Evolutionary conservation across 1,140 invertebrate genomes (phyloP).

Genomic region (Coenobita brevimanus): DNA sequence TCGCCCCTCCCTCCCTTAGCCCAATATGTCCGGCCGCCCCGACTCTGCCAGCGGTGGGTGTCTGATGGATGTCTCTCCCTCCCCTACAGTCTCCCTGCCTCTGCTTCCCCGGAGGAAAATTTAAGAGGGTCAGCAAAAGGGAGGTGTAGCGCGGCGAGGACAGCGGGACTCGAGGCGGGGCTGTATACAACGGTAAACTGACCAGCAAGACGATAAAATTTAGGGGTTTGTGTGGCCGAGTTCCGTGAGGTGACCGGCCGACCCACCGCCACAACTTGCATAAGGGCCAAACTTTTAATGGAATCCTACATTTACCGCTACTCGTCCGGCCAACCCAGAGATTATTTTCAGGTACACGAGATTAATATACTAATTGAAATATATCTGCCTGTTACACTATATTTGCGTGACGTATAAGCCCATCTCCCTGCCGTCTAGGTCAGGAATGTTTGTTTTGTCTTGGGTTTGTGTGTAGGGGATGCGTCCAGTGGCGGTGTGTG

Average conservation of each 20-base stretch:
- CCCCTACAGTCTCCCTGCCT: background rate
- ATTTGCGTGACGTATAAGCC: no score
- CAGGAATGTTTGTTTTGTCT: no score
- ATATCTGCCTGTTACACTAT: no score
- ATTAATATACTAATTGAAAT: no score
- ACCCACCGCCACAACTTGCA: conserved; percentile 41
- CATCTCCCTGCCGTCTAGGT: no score
- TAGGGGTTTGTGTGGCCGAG: conserved; percentile 17
- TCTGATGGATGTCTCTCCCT: conserved; percentile 5
- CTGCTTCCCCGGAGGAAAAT: no score
- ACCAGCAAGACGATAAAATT: conserved; percentile 17
- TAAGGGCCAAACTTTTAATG: conserved; percentile 58
- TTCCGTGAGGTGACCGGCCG: background rate
- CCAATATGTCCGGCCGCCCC: conserved; percentile 46
- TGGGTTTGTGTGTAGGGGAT: no score
- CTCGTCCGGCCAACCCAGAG: background rate
- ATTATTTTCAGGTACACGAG: background rate
- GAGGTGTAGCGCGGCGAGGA: background rate
- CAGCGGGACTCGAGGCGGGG: background rate
- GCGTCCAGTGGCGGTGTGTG: conserved; percentile 42
- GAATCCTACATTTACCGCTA: conserved; percentile 34
- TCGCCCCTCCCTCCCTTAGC: conserved; percentile 2
- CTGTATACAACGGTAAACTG: background rate
- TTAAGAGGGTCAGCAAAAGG: background rate
- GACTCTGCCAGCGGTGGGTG: conserved; percentile 26